A percentile compares a stretch with the other conserved stretches of the same genome.
phyloP scores from a whole-genome alignment of 2,113 vertebrate species.

The Emydura subglobosa region DNA sequence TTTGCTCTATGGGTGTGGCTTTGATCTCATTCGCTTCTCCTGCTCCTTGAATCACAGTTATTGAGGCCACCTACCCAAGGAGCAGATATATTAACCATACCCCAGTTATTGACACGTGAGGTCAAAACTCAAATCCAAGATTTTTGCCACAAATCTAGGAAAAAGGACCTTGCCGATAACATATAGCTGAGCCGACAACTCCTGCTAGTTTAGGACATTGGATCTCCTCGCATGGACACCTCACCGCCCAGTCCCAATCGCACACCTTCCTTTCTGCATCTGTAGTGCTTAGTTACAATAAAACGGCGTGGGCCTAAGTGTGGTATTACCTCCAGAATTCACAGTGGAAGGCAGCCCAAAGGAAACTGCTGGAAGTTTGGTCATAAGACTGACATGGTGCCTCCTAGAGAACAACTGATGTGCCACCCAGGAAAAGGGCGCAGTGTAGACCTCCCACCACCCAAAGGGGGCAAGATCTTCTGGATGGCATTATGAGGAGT shows the following conservation, averaged over 20 bases:
- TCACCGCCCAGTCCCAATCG: neutral
- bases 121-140: neutral
- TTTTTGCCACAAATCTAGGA: neutral
- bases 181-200: neutral
- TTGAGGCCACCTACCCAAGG: neutral
- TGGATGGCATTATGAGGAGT: neutral
- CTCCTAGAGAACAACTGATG: neutral
- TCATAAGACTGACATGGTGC: neutral
- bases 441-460: no score
- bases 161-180: neutral
- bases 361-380: neutral
- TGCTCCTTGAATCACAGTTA: neutral
- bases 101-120: neutral
- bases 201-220: neutral
- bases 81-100: constrained; percentile 8
- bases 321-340: neutral
- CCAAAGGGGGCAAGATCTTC: neutral
- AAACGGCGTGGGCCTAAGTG: neutral
- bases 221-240: neutral
- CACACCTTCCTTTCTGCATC: neutral
- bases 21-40: constrained; percentile 18
- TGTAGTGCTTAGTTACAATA: neutral
- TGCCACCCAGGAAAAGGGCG: no score
- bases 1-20: constrained; percentile 46
- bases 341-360: neutral